Evolutionary conservation across 2,113 vertebrate genomes (phyloP).

Genomic region (Oophaga pumilio): DNA sequence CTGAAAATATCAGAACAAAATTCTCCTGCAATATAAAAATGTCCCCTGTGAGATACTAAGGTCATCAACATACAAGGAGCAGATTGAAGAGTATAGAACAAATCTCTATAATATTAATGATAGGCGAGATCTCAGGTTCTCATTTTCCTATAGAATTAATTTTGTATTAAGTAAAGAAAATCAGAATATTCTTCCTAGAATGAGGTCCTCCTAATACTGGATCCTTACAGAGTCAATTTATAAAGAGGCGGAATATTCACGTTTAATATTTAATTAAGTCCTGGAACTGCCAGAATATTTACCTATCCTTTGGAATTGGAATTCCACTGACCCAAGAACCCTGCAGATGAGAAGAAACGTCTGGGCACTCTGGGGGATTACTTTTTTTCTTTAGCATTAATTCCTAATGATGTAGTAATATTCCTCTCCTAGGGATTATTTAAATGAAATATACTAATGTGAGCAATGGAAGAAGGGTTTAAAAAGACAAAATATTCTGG

Average conservation of each 20-base stretch:
- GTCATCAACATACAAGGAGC: not conserved
- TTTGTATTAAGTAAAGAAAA: slow-evolving; percentile 14
- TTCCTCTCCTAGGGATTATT: not conserved
- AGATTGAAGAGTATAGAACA: not conserved
- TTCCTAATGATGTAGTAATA: not conserved
- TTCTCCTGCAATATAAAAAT: not conserved
- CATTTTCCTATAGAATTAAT: slow-evolving; percentile 33
- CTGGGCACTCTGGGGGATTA: not conserved
- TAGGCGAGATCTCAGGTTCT: not conserved
- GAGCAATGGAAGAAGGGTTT: not conserved
- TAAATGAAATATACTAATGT: no score
- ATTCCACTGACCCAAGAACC: not conserved
- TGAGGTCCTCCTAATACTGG: not conserved
- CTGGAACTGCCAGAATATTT: slow-evolving; percentile 21
- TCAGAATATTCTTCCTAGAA: slow-evolving; percentile 30
- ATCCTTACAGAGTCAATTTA: slow-evolving; percentile 15
- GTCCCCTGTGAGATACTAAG: not conserved
- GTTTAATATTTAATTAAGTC: slow-evolving; percentile 34
- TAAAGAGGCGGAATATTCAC: slow-evolving; percentile 16
- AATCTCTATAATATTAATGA: slow-evolving; percentile 21
- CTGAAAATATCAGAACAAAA: not conserved
- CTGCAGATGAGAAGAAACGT: not conserved
- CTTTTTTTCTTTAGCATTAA: not conserved
- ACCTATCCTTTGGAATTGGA: slow-evolving; percentile 2
- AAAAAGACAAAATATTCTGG: not conserved